A percentile compares a stretch with the other conserved stretches of the same genome.
Conservation (phyloP, 2,113 vertebrate species). For the Neolamprologus falcicula region DNA sequence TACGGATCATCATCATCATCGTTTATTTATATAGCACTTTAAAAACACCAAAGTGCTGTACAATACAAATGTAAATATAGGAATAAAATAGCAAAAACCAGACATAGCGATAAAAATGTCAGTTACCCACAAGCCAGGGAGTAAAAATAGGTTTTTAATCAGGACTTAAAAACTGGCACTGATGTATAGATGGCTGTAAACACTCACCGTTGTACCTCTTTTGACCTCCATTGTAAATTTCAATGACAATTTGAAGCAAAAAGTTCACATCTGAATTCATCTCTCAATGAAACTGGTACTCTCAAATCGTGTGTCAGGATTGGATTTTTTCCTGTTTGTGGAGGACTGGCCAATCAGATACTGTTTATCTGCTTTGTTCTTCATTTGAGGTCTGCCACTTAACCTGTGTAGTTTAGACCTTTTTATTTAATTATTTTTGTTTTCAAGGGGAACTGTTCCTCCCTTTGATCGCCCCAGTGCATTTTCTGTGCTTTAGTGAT, state of each 20-base stretch:
- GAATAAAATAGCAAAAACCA: neutral
- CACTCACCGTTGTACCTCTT: neutral
- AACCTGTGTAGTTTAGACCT: neutral
- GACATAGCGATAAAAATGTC: neutral
- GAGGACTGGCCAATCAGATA: neutral
- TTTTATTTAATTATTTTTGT: neutral
- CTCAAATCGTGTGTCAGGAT: neutral
- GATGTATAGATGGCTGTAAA: neutral
- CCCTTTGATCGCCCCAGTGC: fast-evolving
- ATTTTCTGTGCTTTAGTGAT: neutral
- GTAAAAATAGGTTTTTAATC: neutral
- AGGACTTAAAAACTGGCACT: neutral
- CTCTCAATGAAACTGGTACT: neutral
- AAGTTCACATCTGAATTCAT: neutral
- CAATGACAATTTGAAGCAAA: neutral
- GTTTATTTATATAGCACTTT: neutral
- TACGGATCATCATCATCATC: neutral
- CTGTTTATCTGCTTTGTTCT: neutral
- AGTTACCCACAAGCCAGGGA: neutral
- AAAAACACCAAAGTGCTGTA: neutral
- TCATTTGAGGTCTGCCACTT: neutral
- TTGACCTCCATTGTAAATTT: neutral
- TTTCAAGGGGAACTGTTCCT: neutral
- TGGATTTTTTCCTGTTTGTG: neutral
- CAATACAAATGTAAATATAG: neutral